Percentiles rank a stretch among this genome's conserved stretches.
phyloP scores from a whole-genome alignment of 2,797 vertebrate genomes.

The Enteromius radiatus region DNA sequence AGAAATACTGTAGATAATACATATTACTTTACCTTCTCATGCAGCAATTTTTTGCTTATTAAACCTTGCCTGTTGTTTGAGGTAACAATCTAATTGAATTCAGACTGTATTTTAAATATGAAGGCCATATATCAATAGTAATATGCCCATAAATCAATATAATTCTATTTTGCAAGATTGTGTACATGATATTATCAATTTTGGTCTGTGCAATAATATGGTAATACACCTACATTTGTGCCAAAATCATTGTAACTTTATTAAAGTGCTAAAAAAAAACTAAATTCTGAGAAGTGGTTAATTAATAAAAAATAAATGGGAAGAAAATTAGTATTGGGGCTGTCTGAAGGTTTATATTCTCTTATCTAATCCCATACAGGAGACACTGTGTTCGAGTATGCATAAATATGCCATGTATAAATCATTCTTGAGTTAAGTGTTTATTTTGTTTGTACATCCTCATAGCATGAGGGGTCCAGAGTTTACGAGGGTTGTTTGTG shows the following conservation, averaged over 20 bases:
- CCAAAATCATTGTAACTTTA: not conserved
- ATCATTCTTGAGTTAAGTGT: not conserved
- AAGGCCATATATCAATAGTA: too few species aligned
- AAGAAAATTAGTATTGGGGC: too few species aligned
- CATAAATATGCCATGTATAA: not conserved
- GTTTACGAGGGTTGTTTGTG: constrained; percentile 1
- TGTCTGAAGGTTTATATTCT: too few species aligned
- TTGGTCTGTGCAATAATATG: not conserved
- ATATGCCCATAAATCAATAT: not conserved
- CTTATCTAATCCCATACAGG: not conserved
- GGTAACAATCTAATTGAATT: constrained; percentile 1
- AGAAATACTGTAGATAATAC: not conserved
- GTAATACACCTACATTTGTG: not conserved
- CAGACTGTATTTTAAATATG: not conserved
- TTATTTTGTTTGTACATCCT: constrained; percentile 10
- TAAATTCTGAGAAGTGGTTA: not conserved
- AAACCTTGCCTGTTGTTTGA: not conserved
- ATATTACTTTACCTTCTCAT: constrained; percentile 7
- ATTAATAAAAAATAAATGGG: not conserved
- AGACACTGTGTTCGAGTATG: not conserved
- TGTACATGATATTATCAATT: not conserved
- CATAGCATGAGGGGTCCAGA: not conserved
- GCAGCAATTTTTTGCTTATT: not conserved
- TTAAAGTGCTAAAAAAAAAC: not conserved
- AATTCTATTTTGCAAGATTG: not conserved